Percentiles rank a stretch among this genome's conserved stretches.
Conservation (phyloP, 2,888 invertebrate genomes). For the Biston betularia region DNA sequence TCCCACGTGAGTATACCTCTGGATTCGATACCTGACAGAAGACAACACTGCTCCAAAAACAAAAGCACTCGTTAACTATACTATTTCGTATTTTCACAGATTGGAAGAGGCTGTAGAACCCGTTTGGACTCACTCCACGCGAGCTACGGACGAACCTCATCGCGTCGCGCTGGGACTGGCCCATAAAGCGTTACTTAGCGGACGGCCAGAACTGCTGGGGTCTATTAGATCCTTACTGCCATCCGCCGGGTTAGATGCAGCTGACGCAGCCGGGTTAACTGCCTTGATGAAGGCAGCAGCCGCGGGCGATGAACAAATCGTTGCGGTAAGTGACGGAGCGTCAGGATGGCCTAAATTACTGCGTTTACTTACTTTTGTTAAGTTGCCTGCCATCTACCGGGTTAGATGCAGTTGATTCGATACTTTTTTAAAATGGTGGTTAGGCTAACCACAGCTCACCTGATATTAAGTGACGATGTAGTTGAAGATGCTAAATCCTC, state of each 20-base stretch:
- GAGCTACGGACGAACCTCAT: slow-evolving; percentile 84
- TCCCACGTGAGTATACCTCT: slow-evolving; percentile 83
- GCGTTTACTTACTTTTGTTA: too few relatives aligned
- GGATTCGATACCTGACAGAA: too few relatives aligned
- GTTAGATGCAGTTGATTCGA: too few relatives aligned
- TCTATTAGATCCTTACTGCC: slow-evolving; percentile 91
- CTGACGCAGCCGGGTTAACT: slow-evolving; percentile 92
- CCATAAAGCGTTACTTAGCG: slow-evolving; percentile 93
- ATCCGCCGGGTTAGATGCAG: slow-evolving; percentile 89
- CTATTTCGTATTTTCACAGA: slow-evolving; percentile 55
- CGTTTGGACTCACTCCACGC: slow-evolving; percentile 72
- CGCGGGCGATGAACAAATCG: slow-evolving; percentile 92
- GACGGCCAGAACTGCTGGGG: slow-evolving; percentile 91
- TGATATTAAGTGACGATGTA: too few relatives aligned
- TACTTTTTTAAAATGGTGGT: too few relatives aligned
- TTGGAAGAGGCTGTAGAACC: slow-evolving; percentile 86
- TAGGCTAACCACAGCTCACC: too few relatives aligned
- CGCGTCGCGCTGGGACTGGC: slow-evolving; percentile 91
- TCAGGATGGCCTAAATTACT: too few relatives aligned
- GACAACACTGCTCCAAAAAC: too few relatives aligned
- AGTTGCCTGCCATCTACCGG: too few relatives aligned
- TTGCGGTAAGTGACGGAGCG: slow-evolving; percentile 75
- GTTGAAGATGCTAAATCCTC: too few relatives aligned
- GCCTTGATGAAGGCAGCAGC: slow-evolving; percentile 94
- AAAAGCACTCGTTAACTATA: background rate